Base-by-base conservation (phyloP, 2,888 invertebrate genomes). In the Diaphora mendica region DNA sequence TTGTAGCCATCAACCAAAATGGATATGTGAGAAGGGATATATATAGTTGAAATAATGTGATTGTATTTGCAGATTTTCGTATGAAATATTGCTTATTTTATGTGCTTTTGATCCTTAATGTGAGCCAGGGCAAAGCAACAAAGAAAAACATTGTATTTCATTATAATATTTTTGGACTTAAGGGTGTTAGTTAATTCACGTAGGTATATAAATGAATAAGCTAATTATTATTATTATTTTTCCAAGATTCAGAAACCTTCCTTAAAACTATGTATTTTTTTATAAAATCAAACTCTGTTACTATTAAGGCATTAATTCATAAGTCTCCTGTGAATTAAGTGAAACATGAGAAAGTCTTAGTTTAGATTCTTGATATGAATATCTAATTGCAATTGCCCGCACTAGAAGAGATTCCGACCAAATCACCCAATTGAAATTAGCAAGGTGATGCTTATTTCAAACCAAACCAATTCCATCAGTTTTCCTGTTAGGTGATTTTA, bases 21-120 rank as follows among this genome's bases (percentile, higher is more conserved):
- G 65, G 71, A 71, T 35, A 65, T 35, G 64, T 35, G 65, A n/a
- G n/a, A 30, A 11, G 51, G 44, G 35, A n/a, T 35, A 33, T 64
- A n/a, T 35, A 33, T 64, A 64, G 67, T 67, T 73, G 74, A 73
- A 82, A 42, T 74, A 55, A 75, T 74, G 71, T 51, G 81, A 81
- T 81, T 42, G 72, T 69, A 76, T 76, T 70, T 72, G 65, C 74
- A 72, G 81, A 81, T 81, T 76, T 69, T 35, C 44, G 33, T 26
- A 26, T 71, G 64, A 64, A 48, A 64, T 65, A 71, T 51, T 30
- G 62, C 35, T 64, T 13, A 64, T 13, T 64, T n/a, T n/a, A 64
- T 70, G 64, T 4, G 42, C 62, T 69, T 69, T 55, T 70, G 26
- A 44, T 39, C 33, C 35, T 9, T 30, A 66, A 7, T 26, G n/a